These are phyloP conservation scores for Nothocercus julius DNA, from an alignment of 2,113 vertebrate species.

Conservation along the genomic window DNA sequence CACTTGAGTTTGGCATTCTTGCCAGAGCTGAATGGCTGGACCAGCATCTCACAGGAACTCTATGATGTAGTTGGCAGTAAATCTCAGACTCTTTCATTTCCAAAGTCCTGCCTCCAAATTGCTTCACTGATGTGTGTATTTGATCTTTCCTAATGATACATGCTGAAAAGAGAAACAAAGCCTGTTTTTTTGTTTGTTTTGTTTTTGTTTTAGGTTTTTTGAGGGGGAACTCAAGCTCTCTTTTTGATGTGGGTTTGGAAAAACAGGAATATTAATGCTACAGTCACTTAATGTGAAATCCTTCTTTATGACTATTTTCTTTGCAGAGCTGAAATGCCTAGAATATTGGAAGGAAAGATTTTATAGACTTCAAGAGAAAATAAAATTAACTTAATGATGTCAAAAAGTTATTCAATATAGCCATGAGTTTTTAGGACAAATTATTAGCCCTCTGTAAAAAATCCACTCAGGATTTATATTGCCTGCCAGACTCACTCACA, in stretches of 20 bases:
- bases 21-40: background rate
- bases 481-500: background rate
- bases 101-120: background rate
- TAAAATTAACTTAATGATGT: conserved; percentile 22
- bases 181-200: background rate
- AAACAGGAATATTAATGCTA: background rate
- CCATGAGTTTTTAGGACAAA: conserved; percentile 12
- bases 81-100: background rate
- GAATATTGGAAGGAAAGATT: background rate
- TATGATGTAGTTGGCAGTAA: conserved; percentile 24
- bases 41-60: background rate
- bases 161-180: background rate
- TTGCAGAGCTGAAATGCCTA: conserved; percentile 1
- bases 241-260: background rate
- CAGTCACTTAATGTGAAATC: background rate
- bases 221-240: background rate
- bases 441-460: conserved; percentile 26
- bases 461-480: conserved; percentile 16
- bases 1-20: background rate
- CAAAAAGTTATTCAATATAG: background rate
- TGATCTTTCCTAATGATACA: background rate
- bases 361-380: conserved; percentile 1
- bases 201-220: background rate
- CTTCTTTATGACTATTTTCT: background rate
- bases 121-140: background rate